A percentile compares a stretch with the other conserved stretches of the same genome.
Conservation (phyloP, 2,888 invertebrate species). For the Magallana nippona region DNA sequence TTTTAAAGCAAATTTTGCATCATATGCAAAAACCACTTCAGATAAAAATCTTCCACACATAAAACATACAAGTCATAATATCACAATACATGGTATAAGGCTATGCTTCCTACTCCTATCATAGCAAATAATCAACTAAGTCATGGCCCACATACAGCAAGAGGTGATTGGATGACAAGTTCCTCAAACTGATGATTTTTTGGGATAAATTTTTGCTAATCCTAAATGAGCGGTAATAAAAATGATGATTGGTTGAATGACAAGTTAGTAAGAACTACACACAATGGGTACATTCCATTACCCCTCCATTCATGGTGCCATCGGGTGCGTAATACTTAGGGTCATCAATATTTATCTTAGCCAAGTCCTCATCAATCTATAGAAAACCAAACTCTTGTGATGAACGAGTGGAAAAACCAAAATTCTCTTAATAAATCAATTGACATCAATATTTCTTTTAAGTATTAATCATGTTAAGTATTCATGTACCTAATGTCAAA, state of each 20-base stretch:
- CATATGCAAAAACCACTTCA: too few species aligned
- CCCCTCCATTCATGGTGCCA: constrained; percentile 71
- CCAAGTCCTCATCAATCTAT: constrained; percentile 79
- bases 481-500: too few species aligned
- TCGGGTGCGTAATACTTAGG: constrained; percentile 76
- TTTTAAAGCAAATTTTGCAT: too few species aligned
- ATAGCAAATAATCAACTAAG: constrained; percentile 5
- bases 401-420: not conserved
- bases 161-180: not conserved
- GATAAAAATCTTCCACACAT: too few species aligned
- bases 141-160: not conserved
- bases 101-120: not conserved
- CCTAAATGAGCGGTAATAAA: constrained; percentile 7
- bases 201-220: constrained; percentile 14
- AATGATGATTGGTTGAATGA: constrained; percentile 38
- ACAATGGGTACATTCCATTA: constrained; percentile 54
- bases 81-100: too few species aligned
- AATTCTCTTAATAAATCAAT: too few species aligned
- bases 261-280: constrained; percentile 43
- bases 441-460: too few species aligned
- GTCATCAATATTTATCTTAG: constrained; percentile 79
- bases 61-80: too few species aligned
- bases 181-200: not conserved
- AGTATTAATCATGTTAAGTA: too few species aligned
- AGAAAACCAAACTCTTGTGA: constrained; percentile 59